phyloP scores from a whole-genome alignment of 2,797 vertebrate species.

The Eleutherodactylus coqui region DNA sequence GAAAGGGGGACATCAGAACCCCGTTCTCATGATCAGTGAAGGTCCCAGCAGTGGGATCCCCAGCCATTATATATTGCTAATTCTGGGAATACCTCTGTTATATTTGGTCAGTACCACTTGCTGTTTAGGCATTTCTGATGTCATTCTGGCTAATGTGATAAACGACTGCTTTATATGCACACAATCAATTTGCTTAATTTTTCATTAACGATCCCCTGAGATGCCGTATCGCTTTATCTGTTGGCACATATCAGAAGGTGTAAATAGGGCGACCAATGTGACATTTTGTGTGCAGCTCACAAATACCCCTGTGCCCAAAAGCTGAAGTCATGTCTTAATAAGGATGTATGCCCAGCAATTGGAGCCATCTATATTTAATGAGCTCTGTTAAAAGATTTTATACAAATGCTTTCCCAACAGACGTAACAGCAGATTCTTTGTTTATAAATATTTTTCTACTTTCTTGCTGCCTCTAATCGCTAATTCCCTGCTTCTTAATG shows the following conservation, averaged over 20 bases:
- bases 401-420: conserved; percentile 71
- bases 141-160: neutral
- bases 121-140: neutral
- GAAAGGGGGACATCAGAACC: no score
- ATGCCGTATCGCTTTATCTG: conserved; percentile 2
- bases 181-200: conserved; percentile 29
- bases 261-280: conserved; percentile 24
- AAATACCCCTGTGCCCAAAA: conserved; percentile 60
- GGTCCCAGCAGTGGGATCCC: no score
- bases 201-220: conserved; percentile 19
- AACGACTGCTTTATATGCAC: neutral
- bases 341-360: conserved; percentile 74
- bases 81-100: no score
- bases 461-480: conserved; percentile 74
- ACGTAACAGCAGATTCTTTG: conserved; percentile 71
- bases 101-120: neutral
- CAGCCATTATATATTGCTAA: no score
- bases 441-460: conserved; percentile 68
- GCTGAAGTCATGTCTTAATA: conserved; percentile 70
- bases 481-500: conserved; percentile 70
- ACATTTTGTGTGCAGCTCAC: conserved; percentile 55
- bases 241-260: conserved; percentile 51
- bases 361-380: conserved; percentile 74
- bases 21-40: no score
- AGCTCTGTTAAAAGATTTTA: conserved; percentile 75